Base-by-base conservation (phyloP, 2,888 invertebrate species). In the Chymomyza caudatula region DNA sequence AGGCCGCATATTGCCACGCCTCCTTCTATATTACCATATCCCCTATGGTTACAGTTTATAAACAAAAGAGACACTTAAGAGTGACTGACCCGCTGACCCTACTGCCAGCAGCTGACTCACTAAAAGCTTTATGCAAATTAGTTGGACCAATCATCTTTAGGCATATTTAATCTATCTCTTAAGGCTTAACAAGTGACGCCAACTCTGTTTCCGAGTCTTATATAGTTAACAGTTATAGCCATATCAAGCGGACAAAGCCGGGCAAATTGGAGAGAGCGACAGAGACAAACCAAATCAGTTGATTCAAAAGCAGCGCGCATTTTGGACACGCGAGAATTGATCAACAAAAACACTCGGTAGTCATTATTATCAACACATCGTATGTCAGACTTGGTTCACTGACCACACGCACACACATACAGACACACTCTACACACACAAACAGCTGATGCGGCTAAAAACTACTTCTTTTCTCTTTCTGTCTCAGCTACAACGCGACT, bases 271-370 rank as follows among this genome's bases (percentile, higher is more conserved):
- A n/a, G n/a, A n/a, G n/a, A 47, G 42, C 44, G 43, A 42, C 63
- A 43, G 42, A 25, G 29, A n/a, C 60, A 59, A 54, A 43, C 29
- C 69, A 63, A 65, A 73, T 57, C 66, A 60, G 52, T 53, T 63
- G 63, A 43, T 42, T 11, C 56, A 66, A 51, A 56, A 44, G 49
- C 37, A 6, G 37, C 52, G 42, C 29, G 59, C 56, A 57, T 66
- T 66, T 61, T 66, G 52, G 69, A 74, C 69, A 83, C 72, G 78
- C 78, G 70, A 80, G 84, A 77, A 83, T 74, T 71, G 71, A 82
- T 44, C 58, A 29, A 47, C 47, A 63, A 47, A 65, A 69, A 58
- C 54, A 58, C 64, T 43, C 62, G 57, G 71, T 73, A 67, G 68
- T 64, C 63, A 65, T 71, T 65, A 76, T 85, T 67, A 74, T 71